Evolutionary conservation across 92 coral and sea anemone species (phyloP), one percentile per base, ranked within the genome.

Genomic region (Siderastrea radians): DNA sequence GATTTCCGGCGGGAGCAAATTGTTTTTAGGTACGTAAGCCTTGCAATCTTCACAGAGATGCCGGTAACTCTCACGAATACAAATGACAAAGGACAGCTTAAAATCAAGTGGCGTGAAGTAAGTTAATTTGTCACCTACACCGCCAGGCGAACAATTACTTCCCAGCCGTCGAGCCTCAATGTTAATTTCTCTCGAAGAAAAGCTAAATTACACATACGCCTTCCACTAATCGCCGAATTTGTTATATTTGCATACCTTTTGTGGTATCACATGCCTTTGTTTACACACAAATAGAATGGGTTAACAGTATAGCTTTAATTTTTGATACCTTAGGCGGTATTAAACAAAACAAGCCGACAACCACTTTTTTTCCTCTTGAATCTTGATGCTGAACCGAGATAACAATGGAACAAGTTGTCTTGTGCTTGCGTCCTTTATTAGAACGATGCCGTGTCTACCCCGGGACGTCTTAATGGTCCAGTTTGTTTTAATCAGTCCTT

Each of bases 301-400:
- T 86, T 76, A 83, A 91, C 90, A 91, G 93, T 91, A 84, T 93
- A 88, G 93, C 87, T 93, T 93, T 95, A 95, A 95, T 95, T 95
- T 86, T 87, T 75, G 79, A 74, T 83, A 91, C 93, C 75, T 82
- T 72, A 93, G 93, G 95, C 89, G 98, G 94, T 89, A 91, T 92
- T 87, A 78, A 70, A 86, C 85, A 81, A 47, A 79, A 69, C 75
- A 77, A 68, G 62, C 73, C 82, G 77, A 71, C 77, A 47, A 76
- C 58, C 49, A 68, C 12, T 55, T 52, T 49, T 46, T 51, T 19
- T 62, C 71, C 47, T 79, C 16, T 74, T 5, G 65, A 74, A 19
- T 63, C 7, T 49, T 1, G 49, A n/a, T 58, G 75, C 55, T 74
- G 48, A 63, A 72, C 64, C 49, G 52, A 16, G 54, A 45, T 44